phyloP scores from a whole-genome alignment of 92 coral and sea anemone species.

The Palythoa grandis region DNA sequence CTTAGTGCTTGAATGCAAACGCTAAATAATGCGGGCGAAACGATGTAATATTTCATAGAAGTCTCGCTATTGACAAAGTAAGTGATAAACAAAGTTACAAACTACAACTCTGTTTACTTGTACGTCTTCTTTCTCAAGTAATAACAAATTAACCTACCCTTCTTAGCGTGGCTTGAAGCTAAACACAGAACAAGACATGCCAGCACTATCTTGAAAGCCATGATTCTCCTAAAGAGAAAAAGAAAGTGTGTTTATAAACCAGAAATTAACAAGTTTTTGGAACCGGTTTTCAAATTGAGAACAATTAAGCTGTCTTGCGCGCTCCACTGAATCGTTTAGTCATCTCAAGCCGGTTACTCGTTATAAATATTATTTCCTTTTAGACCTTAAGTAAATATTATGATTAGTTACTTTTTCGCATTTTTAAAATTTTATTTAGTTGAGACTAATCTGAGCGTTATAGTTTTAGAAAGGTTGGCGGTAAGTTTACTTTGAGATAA shows the following conservation, averaged over 20 bases:
- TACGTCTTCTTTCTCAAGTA: not conserved
- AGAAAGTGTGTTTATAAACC: not conserved
- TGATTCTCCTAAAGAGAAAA: conserved; percentile 1
- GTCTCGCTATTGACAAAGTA: not conserved
- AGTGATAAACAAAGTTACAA: not conserved
- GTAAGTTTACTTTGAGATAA: not conserved
- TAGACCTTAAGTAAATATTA: not conserved
- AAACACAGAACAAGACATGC: conserved; percentile 17
- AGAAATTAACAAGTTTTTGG: not conserved
- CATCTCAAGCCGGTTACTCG: not conserved
- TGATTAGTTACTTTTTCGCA: not conserved
- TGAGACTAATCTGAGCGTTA: not conserved
- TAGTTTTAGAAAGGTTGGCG: not conserved
- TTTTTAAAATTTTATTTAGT: not conserved
- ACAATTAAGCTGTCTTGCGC: not conserved
- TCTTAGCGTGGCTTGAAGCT: conserved; percentile 31
- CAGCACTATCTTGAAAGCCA: conserved; percentile 26
- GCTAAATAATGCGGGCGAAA: too few species aligned
- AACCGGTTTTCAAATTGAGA: not conserved
- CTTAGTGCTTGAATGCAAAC: too few species aligned
- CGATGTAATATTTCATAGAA: too few species aligned
- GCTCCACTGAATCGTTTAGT: conserved; percentile 4
- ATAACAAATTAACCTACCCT: not conserved
- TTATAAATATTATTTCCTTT: not conserved
- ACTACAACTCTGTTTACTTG: not conserved